These are phyloP conservation scores for Ctena decussata DNA, from an alignment of 2,888 invertebrate species.

Conservation along the genomic window DNA sequence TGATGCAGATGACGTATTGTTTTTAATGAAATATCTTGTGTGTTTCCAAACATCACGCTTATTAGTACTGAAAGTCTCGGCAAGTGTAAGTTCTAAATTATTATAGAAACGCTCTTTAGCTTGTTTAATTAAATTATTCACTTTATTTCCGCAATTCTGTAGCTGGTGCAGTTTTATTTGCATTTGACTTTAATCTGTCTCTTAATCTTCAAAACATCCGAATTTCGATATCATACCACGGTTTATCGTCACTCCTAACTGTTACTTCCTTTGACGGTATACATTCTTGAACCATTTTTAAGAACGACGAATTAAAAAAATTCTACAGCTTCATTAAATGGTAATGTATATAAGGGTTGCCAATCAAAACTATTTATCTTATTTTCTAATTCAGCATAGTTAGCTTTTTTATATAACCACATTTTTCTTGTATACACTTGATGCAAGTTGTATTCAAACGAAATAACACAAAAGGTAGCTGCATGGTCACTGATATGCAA, in stretches of 20 bases:
- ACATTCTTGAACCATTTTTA: slow-evolving; percentile 15
- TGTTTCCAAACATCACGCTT: not conserved
- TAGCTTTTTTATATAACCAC: slow-evolving; percentile 17
- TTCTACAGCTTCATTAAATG: not conserved
- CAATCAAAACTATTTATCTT: not conserved
- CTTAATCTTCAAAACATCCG: not conserved
- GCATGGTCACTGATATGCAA: slow-evolving; percentile 5
- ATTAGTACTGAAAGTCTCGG: not conserved
- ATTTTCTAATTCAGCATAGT: not conserved
- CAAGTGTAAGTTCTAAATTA: no score
- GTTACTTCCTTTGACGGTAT: slow-evolving; percentile 36
- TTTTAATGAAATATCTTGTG: not conserved
- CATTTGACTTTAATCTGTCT: not conserved
- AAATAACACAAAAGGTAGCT: not conserved
- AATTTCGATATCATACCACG: no score
- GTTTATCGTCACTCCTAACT: slow-evolving; percentile 5
- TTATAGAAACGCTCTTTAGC: not conserved
- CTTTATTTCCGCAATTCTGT: not conserved
- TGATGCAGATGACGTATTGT: no score
- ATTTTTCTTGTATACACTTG: not conserved
- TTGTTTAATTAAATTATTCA: not conserved
- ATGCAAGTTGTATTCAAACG: not conserved
- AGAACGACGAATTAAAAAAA: not conserved
- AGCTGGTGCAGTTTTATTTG: not conserved
- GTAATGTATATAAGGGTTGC: not conserved